Percentiles rank a stretch among this genome's conserved stretches.
Evolutionary conservation across 2,797 vertebrate species (phyloP).

Genomic region (Perodicticus potto): DNA sequence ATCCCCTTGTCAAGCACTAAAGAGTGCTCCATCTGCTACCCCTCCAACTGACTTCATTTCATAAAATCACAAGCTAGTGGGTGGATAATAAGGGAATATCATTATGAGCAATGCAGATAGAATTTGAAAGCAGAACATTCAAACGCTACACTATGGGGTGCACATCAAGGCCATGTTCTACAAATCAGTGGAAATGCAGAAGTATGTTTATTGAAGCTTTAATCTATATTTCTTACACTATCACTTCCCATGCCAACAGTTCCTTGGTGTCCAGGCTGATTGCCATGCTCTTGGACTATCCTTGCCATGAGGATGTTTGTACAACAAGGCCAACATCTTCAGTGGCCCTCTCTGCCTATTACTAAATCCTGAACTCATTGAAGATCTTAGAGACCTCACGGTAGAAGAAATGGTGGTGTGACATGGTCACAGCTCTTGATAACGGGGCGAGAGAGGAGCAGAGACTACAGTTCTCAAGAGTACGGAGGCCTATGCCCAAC

Average conservation of each 20-base stretch:
- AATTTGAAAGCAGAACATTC: conserved; percentile 26
- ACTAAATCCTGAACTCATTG: not conserved
- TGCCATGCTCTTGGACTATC: not conserved
- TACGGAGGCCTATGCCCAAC: not conserved
- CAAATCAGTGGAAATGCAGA: not conserved
- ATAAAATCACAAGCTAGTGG: not conserved
- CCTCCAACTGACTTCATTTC: not conserved
- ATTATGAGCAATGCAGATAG: not conserved
- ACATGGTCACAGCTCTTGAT: not conserved
- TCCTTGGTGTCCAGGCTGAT: not conserved
- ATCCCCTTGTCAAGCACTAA: not conserved
- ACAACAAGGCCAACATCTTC: not conserved
- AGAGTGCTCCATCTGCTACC: not conserved
- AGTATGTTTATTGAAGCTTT: not conserved
- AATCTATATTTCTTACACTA: not conserved
- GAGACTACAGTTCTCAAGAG: not conserved
- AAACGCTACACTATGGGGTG: not conserved
- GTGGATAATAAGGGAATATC: not conserved
- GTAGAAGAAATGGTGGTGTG: not conserved
- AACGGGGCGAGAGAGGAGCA: fast-evolving
- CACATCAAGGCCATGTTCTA: not conserved
- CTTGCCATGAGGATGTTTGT: not conserved
- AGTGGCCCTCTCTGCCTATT: not conserved
- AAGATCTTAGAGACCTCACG: not conserved
- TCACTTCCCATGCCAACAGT: not conserved